Evolutionary conservation across 2,797 vertebrate genomes (phyloP).

Genomic region (Mormyrus proboscirostris): DNA sequence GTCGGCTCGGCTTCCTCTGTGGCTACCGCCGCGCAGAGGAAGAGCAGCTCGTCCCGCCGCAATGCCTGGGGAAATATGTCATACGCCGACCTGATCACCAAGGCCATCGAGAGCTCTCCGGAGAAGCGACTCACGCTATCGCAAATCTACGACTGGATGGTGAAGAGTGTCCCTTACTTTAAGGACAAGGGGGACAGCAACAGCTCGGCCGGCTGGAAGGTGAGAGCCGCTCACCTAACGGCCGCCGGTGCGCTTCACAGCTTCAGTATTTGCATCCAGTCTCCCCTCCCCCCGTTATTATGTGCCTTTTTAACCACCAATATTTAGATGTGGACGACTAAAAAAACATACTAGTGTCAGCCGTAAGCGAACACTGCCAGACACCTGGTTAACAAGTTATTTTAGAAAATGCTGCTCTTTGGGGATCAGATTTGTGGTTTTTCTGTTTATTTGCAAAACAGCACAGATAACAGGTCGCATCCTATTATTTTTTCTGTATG

Average conservation of each 20-base stretch:
- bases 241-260: not conserved
- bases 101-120: conserved; percentile 90
- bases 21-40: conserved; percentile 66
- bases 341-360: not conserved
- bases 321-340: not conserved
- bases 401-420: not conserved
- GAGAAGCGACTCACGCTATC: conserved; percentile 92
- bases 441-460: not conserved
- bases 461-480: not conserved
- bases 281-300: not conserved
- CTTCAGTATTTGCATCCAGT: not conserved
- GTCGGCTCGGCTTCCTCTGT: conserved; percentile 18
- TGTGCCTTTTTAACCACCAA: not conserved
- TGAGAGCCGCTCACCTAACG: conserved; percentile 45
- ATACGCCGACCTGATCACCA: conserved; percentile 94
- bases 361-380: not conserved
- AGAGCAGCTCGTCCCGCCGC: conserved; percentile 87
- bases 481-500: not conserved
- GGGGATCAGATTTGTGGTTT: not conserved
- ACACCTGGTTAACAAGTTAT: not conserved
- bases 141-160: conserved; percentile 99
- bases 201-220: conserved; percentile 97
- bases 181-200: conserved; percentile 98
- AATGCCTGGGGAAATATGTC: conserved; percentile 99
- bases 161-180: conserved; percentile 93